Evolutionary conservation across 2,797 vertebrate species (phyloP).

Genomic region (Alca torda): DNA sequence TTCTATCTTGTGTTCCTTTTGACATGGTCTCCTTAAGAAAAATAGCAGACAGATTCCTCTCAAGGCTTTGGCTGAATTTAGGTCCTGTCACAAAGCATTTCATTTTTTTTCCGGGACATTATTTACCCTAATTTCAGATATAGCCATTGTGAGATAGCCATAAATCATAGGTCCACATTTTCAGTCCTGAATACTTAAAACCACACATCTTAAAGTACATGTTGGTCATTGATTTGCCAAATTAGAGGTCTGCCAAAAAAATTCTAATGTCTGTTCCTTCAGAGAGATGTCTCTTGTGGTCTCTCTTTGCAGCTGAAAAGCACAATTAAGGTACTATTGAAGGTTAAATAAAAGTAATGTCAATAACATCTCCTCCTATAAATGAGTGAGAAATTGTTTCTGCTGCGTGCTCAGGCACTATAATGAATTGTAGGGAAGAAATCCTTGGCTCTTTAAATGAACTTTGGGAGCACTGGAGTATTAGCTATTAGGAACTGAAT

Average conservation of each 20-base stretch:
- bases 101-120: background rate
- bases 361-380: background rate
- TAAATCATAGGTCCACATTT: background rate
- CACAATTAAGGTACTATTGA: background rate
- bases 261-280: background rate
- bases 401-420: background rate
- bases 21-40: background rate
- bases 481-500: background rate
- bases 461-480: background rate
- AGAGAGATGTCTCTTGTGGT: background rate
- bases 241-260: background rate
- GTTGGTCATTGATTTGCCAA: background rate
- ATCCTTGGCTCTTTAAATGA: background rate
- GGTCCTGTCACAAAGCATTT: background rate
- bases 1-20: background rate
- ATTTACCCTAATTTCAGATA: slow-evolving; percentile 12
- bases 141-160: background rate
- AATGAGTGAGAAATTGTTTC: slow-evolving; percentile 15
- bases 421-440: background rate
- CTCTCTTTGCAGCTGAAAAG: background rate
- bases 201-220: background rate
- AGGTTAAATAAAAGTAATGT: slow-evolving; percentile 36
- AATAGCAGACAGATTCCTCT: background rate
- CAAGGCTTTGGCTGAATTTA: slow-evolving; percentile 2
- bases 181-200: background rate